A percentile compares a stretch with the other conserved stretches of the same genome.
These are phyloP conservation scores for Tokudaia muenninki DNA, from an alignment of 2,797 vertebrate genomes.

Conservation along the genomic window DNA sequence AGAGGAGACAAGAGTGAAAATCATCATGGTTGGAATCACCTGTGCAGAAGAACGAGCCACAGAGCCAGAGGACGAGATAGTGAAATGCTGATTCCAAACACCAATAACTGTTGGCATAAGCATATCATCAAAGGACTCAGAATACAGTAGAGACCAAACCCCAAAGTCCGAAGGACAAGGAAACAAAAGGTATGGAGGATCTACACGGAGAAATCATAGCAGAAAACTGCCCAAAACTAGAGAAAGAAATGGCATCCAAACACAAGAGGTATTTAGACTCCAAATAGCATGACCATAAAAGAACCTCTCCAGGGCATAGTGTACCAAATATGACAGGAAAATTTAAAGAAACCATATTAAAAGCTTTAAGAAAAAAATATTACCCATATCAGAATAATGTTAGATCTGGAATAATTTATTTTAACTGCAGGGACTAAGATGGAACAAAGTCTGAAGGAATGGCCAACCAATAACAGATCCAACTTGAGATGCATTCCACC, in stretches of 20 bases:
- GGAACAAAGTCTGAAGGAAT: no score
- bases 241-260: neutral
- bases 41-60: neutral
- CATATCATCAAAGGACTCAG: neutral
- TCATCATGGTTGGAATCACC: neutral
- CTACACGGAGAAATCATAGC: neutral
- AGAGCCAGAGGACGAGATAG: no score
- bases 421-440: neutral
- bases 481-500: no score
- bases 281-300: neutral
- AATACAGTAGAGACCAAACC: neutral
- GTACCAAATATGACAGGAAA: neutral
- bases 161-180: neutral
- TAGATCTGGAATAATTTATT: neutral
- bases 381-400: neutral
- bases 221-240: neutral
- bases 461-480: no score
- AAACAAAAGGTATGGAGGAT: neutral
- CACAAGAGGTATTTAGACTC: neutral
- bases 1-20: neutral
- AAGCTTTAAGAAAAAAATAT: neutral
- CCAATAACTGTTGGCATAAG: neutral
- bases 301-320: neutral
- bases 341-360: neutral
- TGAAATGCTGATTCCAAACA: neutral